Conservation (phyloP, 2,888 invertebrate species). For the Polyploca ridens region DNA sequence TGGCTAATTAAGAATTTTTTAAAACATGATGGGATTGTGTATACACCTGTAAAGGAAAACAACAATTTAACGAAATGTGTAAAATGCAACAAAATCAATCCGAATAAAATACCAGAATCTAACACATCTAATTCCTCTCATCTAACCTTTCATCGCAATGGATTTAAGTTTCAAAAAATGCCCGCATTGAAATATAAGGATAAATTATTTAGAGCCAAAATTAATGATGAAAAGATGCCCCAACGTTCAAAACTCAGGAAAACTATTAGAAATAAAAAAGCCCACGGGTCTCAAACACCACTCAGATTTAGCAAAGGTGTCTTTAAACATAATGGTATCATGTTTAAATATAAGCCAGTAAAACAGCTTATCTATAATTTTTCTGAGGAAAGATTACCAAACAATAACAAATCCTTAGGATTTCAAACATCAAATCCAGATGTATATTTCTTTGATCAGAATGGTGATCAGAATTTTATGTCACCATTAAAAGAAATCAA, state of each 20-base stretch:
- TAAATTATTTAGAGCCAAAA: background rate
- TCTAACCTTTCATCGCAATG: background rate
- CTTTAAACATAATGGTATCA: background rate
- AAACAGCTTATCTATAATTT: background rate
- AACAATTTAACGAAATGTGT: background rate
- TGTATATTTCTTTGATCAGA: conserved; percentile 3
- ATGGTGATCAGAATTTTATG: background rate
- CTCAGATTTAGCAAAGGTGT: background rate
- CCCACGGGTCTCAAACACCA: background rate
- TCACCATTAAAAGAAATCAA: background rate
- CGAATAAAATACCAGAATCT: background rate
- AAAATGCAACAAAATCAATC: background rate
- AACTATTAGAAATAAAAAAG: background rate
- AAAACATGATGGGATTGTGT: background rate
- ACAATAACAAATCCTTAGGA: background rate
- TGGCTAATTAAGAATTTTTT: background rate
- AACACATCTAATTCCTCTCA: background rate
- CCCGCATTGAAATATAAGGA: background rate
- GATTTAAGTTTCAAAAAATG: background rate
- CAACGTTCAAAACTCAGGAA: background rate
- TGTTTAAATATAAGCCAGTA: conserved; percentile 3
- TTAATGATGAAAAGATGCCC: background rate
- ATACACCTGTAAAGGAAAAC: background rate
- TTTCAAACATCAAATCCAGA: background rate
- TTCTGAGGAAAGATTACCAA: background rate